A percentile compares a stretch with the other conserved stretches of the same genome.
phyloP scores from a whole-genome alignment of 2,113 vertebrate species.

The Onychostruthus taczanowskii region DNA sequence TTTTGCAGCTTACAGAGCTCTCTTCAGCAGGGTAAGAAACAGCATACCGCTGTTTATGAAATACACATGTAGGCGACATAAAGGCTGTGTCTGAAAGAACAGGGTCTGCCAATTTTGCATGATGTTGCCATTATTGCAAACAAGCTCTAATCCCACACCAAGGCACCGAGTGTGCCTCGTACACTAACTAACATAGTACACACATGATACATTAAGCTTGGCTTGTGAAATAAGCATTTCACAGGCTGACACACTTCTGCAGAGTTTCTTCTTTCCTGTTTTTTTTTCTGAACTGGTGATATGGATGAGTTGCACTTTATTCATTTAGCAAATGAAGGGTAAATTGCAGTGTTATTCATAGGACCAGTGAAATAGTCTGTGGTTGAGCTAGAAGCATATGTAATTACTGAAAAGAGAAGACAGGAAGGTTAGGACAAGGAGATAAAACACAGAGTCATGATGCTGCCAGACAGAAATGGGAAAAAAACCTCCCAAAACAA shows the following conservation, averaged over 20 bases:
- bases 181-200: background rate
- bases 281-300: background rate
- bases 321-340: background rate
- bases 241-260: background rate
- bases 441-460: background rate
- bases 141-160: background rate
- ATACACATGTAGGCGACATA: background rate
- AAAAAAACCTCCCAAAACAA: rapidly evolving
- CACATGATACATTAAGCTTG: background rate
- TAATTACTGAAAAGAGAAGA: background rate
- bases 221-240: background rate
- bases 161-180: background rate
- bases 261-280: background rate
- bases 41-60: background rate
- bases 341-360: background rate
- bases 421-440: background rate
- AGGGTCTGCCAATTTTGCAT: background rate
- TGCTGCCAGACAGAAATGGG: background rate
- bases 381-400: background rate
- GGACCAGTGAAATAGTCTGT: background rate
- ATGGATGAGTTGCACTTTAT: background rate
- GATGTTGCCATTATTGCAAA: background rate
- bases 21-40: background rate
- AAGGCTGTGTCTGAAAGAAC: background rate
- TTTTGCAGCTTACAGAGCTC: constrained; percentile 37